A percentile compares a stretch with the other conserved stretches of the same genome.
These are phyloP conservation scores for Urocitellus parryii DNA, from an alignment of 2,113 vertebrate genomes.

Conservation along the genomic window DNA sequence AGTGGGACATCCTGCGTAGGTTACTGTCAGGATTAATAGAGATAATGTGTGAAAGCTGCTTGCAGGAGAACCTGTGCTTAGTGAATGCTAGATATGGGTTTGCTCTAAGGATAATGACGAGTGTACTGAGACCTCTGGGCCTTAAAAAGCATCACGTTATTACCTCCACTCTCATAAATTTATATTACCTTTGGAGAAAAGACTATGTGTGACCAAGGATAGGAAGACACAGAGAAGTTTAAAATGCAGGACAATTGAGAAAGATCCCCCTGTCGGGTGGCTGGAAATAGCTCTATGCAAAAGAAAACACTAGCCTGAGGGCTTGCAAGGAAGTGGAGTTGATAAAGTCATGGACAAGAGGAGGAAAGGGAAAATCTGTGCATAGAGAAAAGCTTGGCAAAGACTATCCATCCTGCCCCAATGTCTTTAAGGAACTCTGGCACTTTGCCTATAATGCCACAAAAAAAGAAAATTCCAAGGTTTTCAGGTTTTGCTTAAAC, in stretches of 20 bases:
- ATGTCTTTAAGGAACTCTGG: background rate
- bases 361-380: background rate
- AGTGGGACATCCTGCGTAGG: background rate
- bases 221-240: background rate
- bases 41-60: background rate
- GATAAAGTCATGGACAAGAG: background rate
- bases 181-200: background rate
- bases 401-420: background rate
- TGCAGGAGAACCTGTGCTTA: background rate
- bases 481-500: conserved; percentile 31
- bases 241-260: background rate
- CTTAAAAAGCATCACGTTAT: background rate
- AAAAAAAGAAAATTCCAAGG: background rate
- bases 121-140: background rate
- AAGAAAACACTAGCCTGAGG: background rate
- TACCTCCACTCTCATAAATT: background rate
- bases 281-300: background rate
- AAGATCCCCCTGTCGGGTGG: background rate
- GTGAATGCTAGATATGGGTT: background rate
- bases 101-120: background rate
- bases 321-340: background rate
- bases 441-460: background rate
- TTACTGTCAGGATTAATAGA: background rate
- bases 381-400: background rate
- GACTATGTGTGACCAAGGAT: background rate